Evolutionary conservation across 2,888 invertebrate genomes (phyloP), one percentile per base, ranked within the genome.

Genomic region (Conchocele bisecta): DNA sequence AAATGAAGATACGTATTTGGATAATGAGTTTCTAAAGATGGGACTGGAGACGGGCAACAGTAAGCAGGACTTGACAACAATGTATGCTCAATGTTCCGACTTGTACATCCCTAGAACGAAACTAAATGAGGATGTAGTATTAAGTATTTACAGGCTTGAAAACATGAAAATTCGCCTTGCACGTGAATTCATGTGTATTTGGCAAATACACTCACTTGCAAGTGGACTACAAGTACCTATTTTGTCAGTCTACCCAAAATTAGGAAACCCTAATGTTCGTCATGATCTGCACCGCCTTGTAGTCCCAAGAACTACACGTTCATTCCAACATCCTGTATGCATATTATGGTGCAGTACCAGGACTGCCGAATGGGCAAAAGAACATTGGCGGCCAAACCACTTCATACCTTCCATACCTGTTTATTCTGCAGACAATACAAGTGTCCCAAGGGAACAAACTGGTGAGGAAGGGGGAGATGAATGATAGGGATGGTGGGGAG

Each of bases 141-240:
- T n/a, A n/a, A n/a, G n/a, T n/a, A n/a, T n/a, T n/a, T n/a, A 11
- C 13, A n/a, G n/a, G n/a, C n/a, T n/a, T n/a, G n/a, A n/a, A n/a
- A n/a, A n/a, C n/a, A n/a, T n/a, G n/a, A n/a, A n/a, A n/a, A n/a
- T n/a, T n/a, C n/a, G n/a, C n/a, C n/a, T n/a, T n/a, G n/a, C n/a
- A n/a, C n/a, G n/a, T n/a, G n/a, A n/a, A n/a, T n/a, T 48, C 53
- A 63, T 63, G 54, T 51, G 63, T 24, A 63, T 53, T 28, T 63
- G 53, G 42, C 63, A 63, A 51, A 63, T 63, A 24, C 33, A 22
- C 42, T 51, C 70, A 26, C 53, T 70, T 24, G 22, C 64, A 6
- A 57, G 41, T 54, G 54, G 59, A 17, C 44, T 70, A 15, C 31
- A 70, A 28, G 51, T 48, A 26, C 59, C 54, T 56, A 41, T 65